These are phyloP conservation scores for Zenarchopterus dispar DNA, from an alignment of 2,797 vertebrate species.

Conservation along the genomic window DNA sequence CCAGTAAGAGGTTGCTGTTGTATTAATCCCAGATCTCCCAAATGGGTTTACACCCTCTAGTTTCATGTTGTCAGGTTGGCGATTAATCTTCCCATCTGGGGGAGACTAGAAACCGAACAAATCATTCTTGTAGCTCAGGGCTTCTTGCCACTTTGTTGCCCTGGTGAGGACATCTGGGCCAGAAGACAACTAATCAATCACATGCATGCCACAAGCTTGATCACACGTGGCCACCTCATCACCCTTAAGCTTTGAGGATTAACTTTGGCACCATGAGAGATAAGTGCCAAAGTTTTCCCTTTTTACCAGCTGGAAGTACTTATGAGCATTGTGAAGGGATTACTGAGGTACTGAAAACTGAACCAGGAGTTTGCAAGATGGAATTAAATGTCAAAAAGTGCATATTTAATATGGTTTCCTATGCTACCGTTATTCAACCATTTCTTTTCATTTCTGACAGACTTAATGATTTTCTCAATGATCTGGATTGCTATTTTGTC, in stretches of 20 bases:
- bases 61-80: slow-evolving; percentile 32
- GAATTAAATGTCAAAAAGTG: neutral
- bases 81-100: slow-evolving; percentile 61
- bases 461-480: too few species aligned
- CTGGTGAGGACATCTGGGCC: slow-evolving; percentile 54
- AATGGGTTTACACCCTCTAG: slow-evolving; percentile 56
- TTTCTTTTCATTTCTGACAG: neutral
- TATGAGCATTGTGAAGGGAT: neutral
- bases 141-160: slow-evolving; percentile 41
- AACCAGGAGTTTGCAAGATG: neutral
- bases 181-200: slow-evolving; percentile 59
- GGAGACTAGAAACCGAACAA: slow-evolving; percentile 30
- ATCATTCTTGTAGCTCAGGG: slow-evolving; percentile 35
- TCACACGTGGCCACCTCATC: slow-evolving; percentile 44
- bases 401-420: neutral
- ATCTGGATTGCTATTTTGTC: neutral
- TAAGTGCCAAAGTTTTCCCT: slow-evolving; percentile 2
- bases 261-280: slow-evolving; percentile 7
- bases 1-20: slow-evolving; percentile 23
- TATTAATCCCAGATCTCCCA: slow-evolving; percentile 38
- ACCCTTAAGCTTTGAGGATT: slow-evolving; percentile 19
- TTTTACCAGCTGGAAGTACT: slow-evolving; percentile 1
- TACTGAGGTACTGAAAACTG: neutral
- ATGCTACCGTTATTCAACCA: neutral
- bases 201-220: slow-evolving; percentile 21